phyloP scores from a whole-genome alignment of 2,797 vertebrate genomes.

The Etheostoma perlongum region DNA sequence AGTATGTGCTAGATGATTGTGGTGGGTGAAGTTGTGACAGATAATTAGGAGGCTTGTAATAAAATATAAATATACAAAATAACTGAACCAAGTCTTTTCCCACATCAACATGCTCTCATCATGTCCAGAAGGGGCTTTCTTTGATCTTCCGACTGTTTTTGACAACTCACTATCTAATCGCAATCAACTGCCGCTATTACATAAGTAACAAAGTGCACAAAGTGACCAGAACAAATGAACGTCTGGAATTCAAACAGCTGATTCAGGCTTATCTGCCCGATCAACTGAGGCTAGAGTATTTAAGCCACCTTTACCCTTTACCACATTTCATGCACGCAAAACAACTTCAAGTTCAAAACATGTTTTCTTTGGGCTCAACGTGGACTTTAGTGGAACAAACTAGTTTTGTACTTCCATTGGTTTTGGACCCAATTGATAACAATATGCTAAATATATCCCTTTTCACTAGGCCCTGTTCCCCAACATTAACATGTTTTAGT shows the following conservation, averaged over 20 bases:
- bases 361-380: neutral
- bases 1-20: neutral
- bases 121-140: neutral
- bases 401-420: neutral
- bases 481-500: too few relatives aligned
- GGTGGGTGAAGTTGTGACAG: neutral
- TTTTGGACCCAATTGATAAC: neutral
- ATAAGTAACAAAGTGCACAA: constrained; percentile 14
- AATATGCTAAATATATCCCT: too few relatives aligned
- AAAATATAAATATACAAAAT: neutral
- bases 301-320: constrained; percentile 32
- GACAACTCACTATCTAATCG: constrained; percentile 15
- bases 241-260: constrained; percentile 19
- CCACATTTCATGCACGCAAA: constrained; percentile 21
- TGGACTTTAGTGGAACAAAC: neutral
- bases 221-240: constrained; percentile 15
- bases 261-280: neutral
- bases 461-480: too few relatives aligned
- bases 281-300: constrained; percentile 6
- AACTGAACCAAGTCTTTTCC: neutral
- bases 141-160: neutral
- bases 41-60: neutral
- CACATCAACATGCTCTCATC: neutral
- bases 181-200: neutral
- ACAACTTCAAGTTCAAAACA: constrained; percentile 2